A percentile compares a stretch with the other conserved stretches of the same genome.
phyloP scores from a whole-genome alignment of 2,113 vertebrate genomes.

The Psephotus haematonotus region DNA sequence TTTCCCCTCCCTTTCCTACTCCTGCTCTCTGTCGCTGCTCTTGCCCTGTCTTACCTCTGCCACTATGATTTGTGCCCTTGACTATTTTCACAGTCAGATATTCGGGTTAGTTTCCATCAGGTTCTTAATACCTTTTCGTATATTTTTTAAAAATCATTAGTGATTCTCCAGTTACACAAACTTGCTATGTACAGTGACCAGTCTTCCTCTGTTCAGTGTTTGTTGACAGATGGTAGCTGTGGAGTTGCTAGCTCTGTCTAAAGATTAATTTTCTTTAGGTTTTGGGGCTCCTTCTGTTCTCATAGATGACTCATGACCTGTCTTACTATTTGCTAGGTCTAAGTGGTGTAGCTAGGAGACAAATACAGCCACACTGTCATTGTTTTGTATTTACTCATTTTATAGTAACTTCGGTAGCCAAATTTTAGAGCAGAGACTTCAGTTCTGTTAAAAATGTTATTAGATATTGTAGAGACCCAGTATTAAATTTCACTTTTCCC shows the following conservation, averaged over 20 bases:
- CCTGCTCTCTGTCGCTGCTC: not conserved
- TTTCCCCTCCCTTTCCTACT: not conserved
- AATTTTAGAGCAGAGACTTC: not conserved
- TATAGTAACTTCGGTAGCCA: not conserved
- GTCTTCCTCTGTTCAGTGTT: not conserved
- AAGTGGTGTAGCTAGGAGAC: constrained; percentile 41
- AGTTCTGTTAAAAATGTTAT: not conserved
- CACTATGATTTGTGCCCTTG: not conserved
- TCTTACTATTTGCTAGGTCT: not conserved
- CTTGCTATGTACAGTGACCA: not conserved
- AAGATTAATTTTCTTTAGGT: constrained; percentile 2
- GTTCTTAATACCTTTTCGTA: not conserved
- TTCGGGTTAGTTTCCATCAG: not conserved
- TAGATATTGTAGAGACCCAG: not conserved
- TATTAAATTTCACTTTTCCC: not conserved
- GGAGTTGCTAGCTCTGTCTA: not conserved
- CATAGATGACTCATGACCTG: constrained; percentile 6
- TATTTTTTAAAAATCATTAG: not conserved
- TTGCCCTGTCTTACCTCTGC: not conserved
- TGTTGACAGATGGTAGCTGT: not conserved
- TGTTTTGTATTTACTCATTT: constrained; percentile 29
- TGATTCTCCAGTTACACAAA: not conserved
- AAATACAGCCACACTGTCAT: constrained; percentile 11
- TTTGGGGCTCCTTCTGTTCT: constrained; percentile 29
- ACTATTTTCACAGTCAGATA: not conserved